Percentiles rank a stretch among this genome's conserved stretches.
These are phyloP conservation scores for Hemichromis elongatus DNA, from an alignment of 2,113 vertebrate genomes.

Conservation along the genomic window DNA sequence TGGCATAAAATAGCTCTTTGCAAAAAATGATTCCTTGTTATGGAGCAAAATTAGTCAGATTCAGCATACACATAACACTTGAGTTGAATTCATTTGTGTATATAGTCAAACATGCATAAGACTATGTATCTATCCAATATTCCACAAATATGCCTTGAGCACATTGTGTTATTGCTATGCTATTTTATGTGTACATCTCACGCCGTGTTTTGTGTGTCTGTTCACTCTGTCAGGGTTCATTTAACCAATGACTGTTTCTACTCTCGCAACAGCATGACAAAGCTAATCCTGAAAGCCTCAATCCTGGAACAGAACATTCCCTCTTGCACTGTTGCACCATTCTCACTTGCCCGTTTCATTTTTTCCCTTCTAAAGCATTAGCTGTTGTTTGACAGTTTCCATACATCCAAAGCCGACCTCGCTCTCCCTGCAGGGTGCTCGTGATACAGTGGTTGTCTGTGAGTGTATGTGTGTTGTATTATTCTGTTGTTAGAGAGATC, in stretches of 20 bases:
- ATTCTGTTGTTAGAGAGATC: slow-evolving; percentile 26
- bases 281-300: slow-evolving; percentile 52
- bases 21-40: background rate
- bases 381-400: background rate
- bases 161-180: background rate
- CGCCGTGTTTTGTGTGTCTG: background rate
- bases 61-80: background rate
- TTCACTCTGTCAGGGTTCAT: slow-evolving; percentile 37
- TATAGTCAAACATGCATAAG: background rate
- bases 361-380: background rate
- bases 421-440: background rate
- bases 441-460: background rate
- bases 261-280: slow-evolving; percentile 27
- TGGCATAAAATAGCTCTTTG: background rate
- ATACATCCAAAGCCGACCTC: background rate
- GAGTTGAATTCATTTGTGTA: background rate
- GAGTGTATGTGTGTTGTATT: background rate
- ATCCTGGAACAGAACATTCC: slow-evolving; percentile 43
- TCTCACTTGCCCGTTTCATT: background rate
- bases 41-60: background rate
- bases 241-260: slow-evolving; percentile 27
- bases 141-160: background rate
- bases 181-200: background rate
- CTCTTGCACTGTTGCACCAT: slow-evolving; percentile 1
- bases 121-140: background rate